phyloP scores from a whole-genome alignment of 1,140 invertebrate species.

The Procambarus virginalis region DNA sequence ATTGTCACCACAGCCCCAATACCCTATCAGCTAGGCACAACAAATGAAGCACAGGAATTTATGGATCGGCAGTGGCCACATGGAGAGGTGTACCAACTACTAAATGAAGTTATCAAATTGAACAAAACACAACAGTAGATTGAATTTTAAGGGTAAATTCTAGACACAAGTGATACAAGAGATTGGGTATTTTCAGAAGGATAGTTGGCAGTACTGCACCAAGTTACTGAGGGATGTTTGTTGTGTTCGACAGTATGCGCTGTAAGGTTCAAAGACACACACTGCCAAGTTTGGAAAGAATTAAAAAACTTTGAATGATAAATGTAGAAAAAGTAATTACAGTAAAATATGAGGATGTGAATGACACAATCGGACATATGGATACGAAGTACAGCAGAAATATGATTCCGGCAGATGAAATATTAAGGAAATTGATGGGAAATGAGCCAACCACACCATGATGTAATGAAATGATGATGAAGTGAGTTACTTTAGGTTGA shows the following conservation, averaged over 20 bases:
- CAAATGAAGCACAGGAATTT: neutral
- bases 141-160: neutral
- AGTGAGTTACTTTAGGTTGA: neutral
- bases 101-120: neutral
- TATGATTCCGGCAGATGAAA: neutral
- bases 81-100: neutral
- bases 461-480: neutral
- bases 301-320: neutral
- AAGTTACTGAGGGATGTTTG: neutral
- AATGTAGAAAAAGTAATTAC: slow-evolving; percentile 10
- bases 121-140: neutral
- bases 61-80: neutral
- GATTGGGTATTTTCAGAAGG: neutral
- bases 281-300: neutral
- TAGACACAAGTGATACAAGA: neutral
- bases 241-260: neutral
- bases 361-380: neutral
- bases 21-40: neutral
- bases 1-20: neutral
- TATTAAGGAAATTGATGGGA: neutral
- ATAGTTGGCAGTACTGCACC: neutral
- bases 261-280: neutral
- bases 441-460: neutral
- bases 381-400: neutral
- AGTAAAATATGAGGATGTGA: neutral